These are phyloP conservation scores for Tinamus major DNA, from an alignment of 2,797 vertebrate species.

Conservation along the genomic window DNA sequence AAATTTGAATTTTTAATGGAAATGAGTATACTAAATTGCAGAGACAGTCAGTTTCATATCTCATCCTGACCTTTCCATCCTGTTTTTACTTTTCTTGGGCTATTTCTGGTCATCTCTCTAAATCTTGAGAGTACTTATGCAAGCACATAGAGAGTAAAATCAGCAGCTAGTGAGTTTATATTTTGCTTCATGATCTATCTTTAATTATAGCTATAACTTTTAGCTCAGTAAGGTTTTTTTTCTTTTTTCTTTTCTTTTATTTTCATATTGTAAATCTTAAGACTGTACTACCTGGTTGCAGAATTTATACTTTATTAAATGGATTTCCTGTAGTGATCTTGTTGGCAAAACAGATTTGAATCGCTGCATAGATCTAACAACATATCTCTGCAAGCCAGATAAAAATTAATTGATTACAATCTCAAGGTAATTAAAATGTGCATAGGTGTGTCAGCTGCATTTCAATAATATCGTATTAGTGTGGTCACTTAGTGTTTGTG, in stretches of 20 bases:
- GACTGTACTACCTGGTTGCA: background rate
- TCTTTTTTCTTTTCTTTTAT: background rate
- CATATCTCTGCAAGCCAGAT: background rate
- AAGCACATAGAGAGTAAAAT: background rate
- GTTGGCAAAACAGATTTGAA: background rate
- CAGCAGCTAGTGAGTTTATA: background rate
- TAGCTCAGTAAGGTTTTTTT: background rate
- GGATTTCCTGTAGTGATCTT: background rate
- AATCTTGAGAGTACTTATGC: background rate
- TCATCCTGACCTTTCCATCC: background rate
- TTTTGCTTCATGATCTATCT: background rate
- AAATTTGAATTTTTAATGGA: background rate
- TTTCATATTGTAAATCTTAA: background rate
- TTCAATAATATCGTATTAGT: background rate
- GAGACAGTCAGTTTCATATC: background rate
- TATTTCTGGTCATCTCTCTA: background rate
- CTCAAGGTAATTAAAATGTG: background rate
- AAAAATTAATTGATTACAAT: background rate
- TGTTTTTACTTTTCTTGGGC: background rate
- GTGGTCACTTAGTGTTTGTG: background rate
- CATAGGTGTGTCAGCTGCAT: background rate
- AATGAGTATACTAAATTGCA: background rate
- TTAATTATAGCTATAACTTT: background rate
- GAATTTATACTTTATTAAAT: background rate
- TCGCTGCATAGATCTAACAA: background rate